Percentiles rank a stretch among this genome's conserved stretches.
These are phyloP conservation scores for Andrena camellia DNA, from an alignment of 2,888 invertebrate species.

Conservation along the genomic window DNA sequence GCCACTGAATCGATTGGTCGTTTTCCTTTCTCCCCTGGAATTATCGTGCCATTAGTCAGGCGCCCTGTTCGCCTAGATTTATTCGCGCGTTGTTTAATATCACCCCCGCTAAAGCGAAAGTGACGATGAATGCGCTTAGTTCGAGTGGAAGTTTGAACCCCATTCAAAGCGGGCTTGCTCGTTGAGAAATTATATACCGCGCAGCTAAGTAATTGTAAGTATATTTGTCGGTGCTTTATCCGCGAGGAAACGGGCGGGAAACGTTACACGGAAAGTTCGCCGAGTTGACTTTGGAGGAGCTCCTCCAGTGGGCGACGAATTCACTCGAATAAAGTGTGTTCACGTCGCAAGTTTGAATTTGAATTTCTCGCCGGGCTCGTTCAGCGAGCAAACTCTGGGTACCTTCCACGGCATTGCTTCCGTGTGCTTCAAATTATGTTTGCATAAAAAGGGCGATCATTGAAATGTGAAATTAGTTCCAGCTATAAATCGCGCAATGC, in stretches of 20 bases:
- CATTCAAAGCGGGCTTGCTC: neutral
- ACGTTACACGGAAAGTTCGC: slow-evolving; percentile 23
- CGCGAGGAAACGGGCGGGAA: neutral
- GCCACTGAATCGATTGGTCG: too few species aligned
- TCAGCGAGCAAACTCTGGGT: neutral
- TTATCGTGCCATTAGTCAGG: too few species aligned
- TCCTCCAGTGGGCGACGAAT: neutral
- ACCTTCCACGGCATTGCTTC: neutral
- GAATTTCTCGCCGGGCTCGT: neutral
- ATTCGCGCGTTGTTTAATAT: too few species aligned
- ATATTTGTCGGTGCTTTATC: slow-evolving; percentile 11
- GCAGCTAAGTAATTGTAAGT: slow-evolving; percentile 18
- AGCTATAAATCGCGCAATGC: too few species aligned
- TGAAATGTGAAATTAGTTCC: neutral
- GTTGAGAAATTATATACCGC: slow-evolving; percentile 4
- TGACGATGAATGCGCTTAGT: neutral
- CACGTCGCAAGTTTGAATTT: slow-evolving; percentile 4
- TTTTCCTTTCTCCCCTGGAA: too few species aligned
- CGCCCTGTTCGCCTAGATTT: too few species aligned
- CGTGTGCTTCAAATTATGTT: neutral
- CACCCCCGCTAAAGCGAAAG: neutral
- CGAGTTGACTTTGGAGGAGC: slow-evolving; percentile 24
- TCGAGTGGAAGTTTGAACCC: slow-evolving; percentile 4
- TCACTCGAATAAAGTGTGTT: slow-evolving; percentile 5
- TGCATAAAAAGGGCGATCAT: neutral